Conservation (phyloP, 1,140 invertebrate genomes). For the Tachypleus tridentatus region DNA sequence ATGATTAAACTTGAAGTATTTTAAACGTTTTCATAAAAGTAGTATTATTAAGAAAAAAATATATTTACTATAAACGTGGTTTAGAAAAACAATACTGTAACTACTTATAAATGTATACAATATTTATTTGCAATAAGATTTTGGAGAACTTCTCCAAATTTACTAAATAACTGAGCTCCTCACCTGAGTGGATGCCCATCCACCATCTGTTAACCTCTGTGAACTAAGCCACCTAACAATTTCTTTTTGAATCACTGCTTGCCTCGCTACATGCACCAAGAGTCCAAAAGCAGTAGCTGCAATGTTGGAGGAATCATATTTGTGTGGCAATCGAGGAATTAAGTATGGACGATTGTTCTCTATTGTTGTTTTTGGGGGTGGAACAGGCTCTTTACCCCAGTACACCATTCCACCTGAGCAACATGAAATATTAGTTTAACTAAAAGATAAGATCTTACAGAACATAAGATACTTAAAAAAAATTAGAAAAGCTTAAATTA, state of each 20-base stretch:
- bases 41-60: constrained; percentile 4
- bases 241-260: constrained; percentile 61
- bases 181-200: constrained; percentile 86
- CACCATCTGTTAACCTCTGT: constrained; percentile 78
- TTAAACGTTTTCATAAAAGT: constrained; percentile 1
- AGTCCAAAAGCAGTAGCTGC: constrained; percentile 85
- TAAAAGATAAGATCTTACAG: constrained; percentile 11
- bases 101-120: constrained; percentile 8
- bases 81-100: neutral
- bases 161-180: constrained; percentile 2
- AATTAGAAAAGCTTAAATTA: constrained; percentile 8
- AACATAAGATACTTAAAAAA: constrained; percentile 14
- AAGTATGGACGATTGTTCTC: constrained; percentile 85
- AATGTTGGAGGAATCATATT: constrained; percentile 81
- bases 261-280: constrained; percentile 70
- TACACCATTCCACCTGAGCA: constrained; percentile 43
- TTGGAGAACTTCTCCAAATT: neutral
- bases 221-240: constrained; percentile 89
- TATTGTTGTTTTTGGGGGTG: constrained; percentile 61
- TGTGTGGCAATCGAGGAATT: constrained; percentile 69
- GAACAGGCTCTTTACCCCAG: constrained; percentile 65
- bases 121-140: constrained; percentile 1
- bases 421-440: constrained; percentile 2
- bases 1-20: no score
- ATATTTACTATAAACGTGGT: constrained; percentile 3